Conservation (phyloP, 2,888 invertebrate species). For the Drosophila buzzatii region DNA sequence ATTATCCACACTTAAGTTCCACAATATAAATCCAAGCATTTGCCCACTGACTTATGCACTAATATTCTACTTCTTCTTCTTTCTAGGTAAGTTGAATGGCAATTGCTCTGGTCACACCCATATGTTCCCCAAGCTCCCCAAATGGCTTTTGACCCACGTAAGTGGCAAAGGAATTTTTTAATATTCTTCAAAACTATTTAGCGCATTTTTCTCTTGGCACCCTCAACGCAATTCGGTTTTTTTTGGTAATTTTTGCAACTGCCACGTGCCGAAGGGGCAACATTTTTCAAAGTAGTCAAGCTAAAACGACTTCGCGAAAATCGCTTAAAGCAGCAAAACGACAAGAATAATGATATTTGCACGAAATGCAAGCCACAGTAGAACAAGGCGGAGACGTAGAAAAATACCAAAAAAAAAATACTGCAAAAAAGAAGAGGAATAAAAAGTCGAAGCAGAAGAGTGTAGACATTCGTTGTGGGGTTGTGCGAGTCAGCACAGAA, state of each 20-base stretch:
- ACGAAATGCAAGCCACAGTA: conserved; percentile 65
- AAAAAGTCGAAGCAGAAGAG: conserved; percentile 19
- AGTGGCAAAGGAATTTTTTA: conserved; percentile 62
- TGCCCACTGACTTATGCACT: conserved; percentile 23
- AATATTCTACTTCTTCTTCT: conserved; percentile 27
- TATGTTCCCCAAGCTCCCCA: neutral
- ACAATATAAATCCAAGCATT: conserved; percentile 21
- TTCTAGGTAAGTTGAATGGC: conserved; percentile 46
- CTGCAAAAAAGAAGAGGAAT: conserved; percentile 4
- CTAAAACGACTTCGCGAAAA: conserved; percentile 78
- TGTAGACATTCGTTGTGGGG: conserved; percentile 34
- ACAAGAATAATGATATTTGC: conserved; percentile 80
- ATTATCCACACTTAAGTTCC: conserved; percentile 26
- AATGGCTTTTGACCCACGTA: conserved; percentile 33
- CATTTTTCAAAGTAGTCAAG: conserved; percentile 73
- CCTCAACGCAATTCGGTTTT: neutral
- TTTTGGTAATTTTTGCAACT: neutral
- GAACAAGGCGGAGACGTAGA: conserved; percentile 11
- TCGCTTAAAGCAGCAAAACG: conserved; percentile 78
- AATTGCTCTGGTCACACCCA: conserved; percentile 15
- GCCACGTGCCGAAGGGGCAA: conserved; percentile 33
- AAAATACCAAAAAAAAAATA: conserved; percentile 20
- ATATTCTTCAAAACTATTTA: conserved; percentile 57
- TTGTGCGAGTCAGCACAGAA: conserved; percentile 25
- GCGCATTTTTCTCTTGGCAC: conserved; percentile 31